Base-by-base conservation (phyloP, 2,113 vertebrate species). In the Rhinopithecus roxellana region DNA sequence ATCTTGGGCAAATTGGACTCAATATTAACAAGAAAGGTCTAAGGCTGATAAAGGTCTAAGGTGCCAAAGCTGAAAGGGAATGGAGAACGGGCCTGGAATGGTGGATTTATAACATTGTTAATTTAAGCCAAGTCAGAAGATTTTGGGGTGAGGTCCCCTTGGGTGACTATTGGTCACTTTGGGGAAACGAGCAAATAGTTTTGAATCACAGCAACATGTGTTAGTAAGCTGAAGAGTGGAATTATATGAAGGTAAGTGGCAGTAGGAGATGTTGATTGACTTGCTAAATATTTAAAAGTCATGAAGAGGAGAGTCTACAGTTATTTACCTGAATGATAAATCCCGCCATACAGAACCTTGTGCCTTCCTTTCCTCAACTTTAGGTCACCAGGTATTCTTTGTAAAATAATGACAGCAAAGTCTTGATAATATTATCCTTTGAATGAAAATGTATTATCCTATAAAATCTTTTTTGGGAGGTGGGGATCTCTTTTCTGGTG, bases 1-100 rank as follows among this genome's bases (percentile, higher is more conserved):
- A 69, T 95, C 83, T 74, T 93, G 48, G 30, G 80, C 52, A 91
- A 89, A 96, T 87, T 3, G 40, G 40, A 85, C 23, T 85, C 70
- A 74, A 32, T 50, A 81, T 20, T 57, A 88, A 78, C 12, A 92
- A 30, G 57, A 82, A 92, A 72, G 35, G 9, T 82, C 69, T 82
- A 94, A 83, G 64, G 45, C 55, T 0, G 0, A 64, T 64, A 64
- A 32, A 64, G 13, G 27, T 64, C 27, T 64, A 64, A 89, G 77
- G 78, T 40, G 11, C 48, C 70, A 78, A 72, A 78, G 40, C 16
- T 45, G 79, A 30, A 32, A 79, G 25, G 92, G 22, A 86, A 59
- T 17, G 14, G 40, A 83, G 17, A 43, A 92, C 11, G 40, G 50
- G 64, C 25, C 91, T 72, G 4, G 32, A 95, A 85, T 14, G 10